Conservation (phyloP, 1,140 invertebrate genomes). For the Triops cancriformis region DNA sequence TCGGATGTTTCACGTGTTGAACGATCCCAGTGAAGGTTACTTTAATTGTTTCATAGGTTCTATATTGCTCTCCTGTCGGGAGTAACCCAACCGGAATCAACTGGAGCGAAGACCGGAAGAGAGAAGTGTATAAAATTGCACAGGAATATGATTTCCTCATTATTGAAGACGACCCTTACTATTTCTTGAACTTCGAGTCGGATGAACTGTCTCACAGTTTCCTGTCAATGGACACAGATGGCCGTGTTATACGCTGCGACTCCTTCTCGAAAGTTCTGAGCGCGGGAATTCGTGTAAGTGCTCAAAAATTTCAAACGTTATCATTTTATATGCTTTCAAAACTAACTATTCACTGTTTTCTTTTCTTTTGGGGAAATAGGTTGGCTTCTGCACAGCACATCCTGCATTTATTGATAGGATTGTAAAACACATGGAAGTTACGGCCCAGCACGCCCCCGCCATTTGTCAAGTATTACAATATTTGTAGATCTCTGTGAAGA, state of each 20-base stretch:
- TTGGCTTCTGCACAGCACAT: background rate
- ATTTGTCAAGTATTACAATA: background rate
- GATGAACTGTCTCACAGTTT: background rate
- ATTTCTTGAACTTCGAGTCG: background rate
- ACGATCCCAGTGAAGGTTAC: too few species aligned
- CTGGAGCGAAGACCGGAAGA: background rate
- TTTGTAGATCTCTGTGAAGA: background rate
- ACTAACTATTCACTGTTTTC: background rate
- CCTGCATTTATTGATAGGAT: background rate
- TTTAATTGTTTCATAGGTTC: background rate
- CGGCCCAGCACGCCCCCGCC: background rate
- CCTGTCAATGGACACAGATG: background rate
- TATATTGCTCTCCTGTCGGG: background rate
- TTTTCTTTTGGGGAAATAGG: background rate
- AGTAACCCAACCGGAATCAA: background rate
- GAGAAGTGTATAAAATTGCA: background rate
- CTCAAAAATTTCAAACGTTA: background rate
- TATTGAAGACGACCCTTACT: background rate
- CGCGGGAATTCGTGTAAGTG: background rate
- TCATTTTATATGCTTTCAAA: background rate
- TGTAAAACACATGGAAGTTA: background rate
- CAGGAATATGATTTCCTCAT: slow-evolving; percentile 1
- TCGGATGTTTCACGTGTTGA: background rate
- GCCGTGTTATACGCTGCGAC: background rate
- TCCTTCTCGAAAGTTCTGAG: background rate